Percentiles rank a stretch among this genome's conserved stretches.
phyloP scores from a whole-genome alignment of 1,140 invertebrate species.

The Aplysia californica region DNA sequence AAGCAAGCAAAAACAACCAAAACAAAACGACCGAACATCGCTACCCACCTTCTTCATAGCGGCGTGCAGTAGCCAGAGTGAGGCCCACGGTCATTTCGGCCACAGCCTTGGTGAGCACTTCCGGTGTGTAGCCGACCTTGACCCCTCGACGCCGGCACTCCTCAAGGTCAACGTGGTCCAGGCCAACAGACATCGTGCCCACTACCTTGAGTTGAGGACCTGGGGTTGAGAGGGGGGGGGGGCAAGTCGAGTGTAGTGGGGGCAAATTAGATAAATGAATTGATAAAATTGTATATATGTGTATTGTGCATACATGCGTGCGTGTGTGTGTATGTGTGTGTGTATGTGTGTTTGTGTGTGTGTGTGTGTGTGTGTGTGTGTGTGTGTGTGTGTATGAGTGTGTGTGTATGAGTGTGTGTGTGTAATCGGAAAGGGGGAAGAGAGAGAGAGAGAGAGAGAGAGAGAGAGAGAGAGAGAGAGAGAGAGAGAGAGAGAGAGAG shows the following conservation, averaged over 20 bases:
- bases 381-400: not conserved
- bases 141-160: constrained; percentile 67
- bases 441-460: too few species aligned
- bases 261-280: not conserved
- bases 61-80: constrained; percentile 81
- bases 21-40: too few species aligned
- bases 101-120: constrained; percentile 91
- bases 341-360: not conserved
- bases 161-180: constrained; percentile 71
- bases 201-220: constrained; percentile 86
- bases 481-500: too few species aligned
- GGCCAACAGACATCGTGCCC: constrained; percentile 90
- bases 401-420: too few species aligned
- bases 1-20: too few species aligned
- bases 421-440: too few species aligned
- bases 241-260: not conserved
- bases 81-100: constrained; percentile 89
- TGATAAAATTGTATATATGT: not conserved
- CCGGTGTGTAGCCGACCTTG: constrained; percentile 86
- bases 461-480: too few species aligned
- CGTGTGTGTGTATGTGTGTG: not conserved
- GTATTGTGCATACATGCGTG: not conserved
- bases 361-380: not conserved
- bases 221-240: constrained; percentile 53
- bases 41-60: constrained; percentile 83